These are phyloP conservation scores for Adoxophyes honmai DNA, from an alignment of 1,140 invertebrate species.

Conservation along the genomic window DNA sequence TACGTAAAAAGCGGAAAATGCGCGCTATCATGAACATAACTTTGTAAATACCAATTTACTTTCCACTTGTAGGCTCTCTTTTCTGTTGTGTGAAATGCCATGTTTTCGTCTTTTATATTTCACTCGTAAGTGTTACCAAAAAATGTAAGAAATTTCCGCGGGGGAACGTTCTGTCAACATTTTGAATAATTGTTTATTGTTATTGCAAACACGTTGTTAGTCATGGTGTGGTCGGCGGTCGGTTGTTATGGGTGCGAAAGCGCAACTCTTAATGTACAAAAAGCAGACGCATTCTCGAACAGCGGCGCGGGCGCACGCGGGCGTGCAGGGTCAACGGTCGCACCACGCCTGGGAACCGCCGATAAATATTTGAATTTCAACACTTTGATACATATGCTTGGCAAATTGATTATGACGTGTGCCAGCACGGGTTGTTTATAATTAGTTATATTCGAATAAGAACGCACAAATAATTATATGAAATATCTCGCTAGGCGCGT, in stretches of 20 bases:
- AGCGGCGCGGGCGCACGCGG: conserved; percentile 24
- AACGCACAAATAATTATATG: background rate
- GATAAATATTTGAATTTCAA: conserved; percentile 76
- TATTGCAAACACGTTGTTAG: conserved; percentile 17
- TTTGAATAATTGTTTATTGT: conserved; percentile 19
- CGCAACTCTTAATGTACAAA: conserved; percentile 32
- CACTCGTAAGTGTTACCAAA: too few relatives aligned
- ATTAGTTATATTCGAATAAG: conserved; percentile 8
- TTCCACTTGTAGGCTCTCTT: too few relatives aligned
- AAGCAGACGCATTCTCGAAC: conserved; percentile 53
- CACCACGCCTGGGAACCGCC: conserved; percentile 62
- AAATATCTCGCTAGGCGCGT: background rate
- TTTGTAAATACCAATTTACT: too few relatives aligned
- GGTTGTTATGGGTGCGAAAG: conserved; percentile 33
- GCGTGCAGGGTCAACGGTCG: conserved; percentile 69
- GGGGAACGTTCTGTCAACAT: background rate
- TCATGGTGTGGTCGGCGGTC: conserved; percentile 14
- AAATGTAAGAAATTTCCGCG: too few relatives aligned
- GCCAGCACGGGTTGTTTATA: conserved; percentile 50
- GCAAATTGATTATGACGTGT: conserved; percentile 68
- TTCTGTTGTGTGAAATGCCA: too few relatives aligned
- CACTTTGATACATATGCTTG: conserved; percentile 72
- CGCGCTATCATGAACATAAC: too few relatives aligned
- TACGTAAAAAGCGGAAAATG: too few relatives aligned
- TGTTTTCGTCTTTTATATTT: too few relatives aligned